A percentile compares a stretch with the other conserved stretches of the same genome.
Evolutionary conservation across 1,140 invertebrate species (phyloP).

Genomic region (Drosophila ambigua): DNA sequence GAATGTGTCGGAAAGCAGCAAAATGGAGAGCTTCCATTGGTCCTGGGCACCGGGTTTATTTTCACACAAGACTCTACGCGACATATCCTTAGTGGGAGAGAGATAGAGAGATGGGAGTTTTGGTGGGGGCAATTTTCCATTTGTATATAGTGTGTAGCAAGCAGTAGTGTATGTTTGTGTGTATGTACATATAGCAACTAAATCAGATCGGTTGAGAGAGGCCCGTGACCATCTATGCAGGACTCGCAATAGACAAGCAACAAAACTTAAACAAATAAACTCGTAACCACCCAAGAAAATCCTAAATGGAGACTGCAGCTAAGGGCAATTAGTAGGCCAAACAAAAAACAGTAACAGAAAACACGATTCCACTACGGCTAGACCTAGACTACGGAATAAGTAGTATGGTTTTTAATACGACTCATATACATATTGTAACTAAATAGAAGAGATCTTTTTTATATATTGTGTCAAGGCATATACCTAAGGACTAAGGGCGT

Average conservation of each 20-base stretch:
- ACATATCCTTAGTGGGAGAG: conserved; percentile 52
- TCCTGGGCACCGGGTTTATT: no score
- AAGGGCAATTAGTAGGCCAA: conserved; percentile 43
- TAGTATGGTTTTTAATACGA: conserved; percentile 74
- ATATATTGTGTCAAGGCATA: conserved; percentile 70
- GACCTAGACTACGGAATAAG: conserved; percentile 9
- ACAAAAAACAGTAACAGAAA: conserved; percentile 21
- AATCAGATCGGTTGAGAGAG: conserved; percentile 39
- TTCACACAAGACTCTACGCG: conserved; percentile 6
- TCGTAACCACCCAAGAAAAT: conserved; percentile 78
- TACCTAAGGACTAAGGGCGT: conserved; percentile 54
- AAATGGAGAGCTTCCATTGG: no score
- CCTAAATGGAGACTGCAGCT: conserved; percentile 80
- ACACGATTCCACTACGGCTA: conserved; percentile 41
- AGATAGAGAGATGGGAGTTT: conserved; percentile 12
- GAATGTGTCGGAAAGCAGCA: no score
- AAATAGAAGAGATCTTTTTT: conserved; percentile 70
- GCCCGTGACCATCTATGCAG: conserved; percentile 50
- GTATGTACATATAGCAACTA: conserved; percentile 38
- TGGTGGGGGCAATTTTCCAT: conserved; percentile 8
- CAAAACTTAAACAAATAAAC: conserved; percentile 72
- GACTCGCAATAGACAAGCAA: conserved; percentile 64
- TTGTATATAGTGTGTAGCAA: conserved; percentile 39
- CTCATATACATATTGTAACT: conserved; percentile 69
- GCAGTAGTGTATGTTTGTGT: no score